These are phyloP conservation scores for Poeciliopsis retropinna DNA, from an alignment of 2,113 vertebrate genomes.

Conservation along the genomic window DNA sequence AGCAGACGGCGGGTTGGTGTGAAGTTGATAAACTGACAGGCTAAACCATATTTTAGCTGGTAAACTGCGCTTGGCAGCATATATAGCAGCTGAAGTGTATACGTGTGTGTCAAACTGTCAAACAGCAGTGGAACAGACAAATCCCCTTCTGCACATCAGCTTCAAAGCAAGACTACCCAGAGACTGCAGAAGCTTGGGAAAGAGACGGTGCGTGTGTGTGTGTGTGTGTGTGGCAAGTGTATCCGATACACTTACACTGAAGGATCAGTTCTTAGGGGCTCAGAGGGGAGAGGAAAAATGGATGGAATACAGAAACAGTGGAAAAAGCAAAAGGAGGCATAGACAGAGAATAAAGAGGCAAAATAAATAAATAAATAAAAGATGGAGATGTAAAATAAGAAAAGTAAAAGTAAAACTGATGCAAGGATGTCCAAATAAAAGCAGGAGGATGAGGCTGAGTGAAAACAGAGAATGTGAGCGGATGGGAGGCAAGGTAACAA, in stretches of 20 bases:
- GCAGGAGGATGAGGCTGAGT: neutral
- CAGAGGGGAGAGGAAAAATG: slow-evolving; percentile 10
- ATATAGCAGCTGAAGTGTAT: slow-evolving; percentile 22
- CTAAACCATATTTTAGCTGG: slow-evolving; percentile 24
- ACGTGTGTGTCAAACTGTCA: slow-evolving; percentile 63
- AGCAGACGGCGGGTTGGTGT: slow-evolving; percentile 7
- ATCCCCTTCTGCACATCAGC: slow-evolving; percentile 56
- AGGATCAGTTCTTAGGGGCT: slow-evolving; percentile 16
- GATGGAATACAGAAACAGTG: slow-evolving; percentile 24
- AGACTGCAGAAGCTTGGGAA: neutral
- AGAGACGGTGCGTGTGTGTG: slow-evolving; percentile 1
- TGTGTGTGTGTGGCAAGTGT: neutral
- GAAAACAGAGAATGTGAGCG: neutral
- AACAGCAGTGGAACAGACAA: slow-evolving; percentile 48
- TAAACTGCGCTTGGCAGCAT: slow-evolving; percentile 25
- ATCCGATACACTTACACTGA: slow-evolving; percentile 20
- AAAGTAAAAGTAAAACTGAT: neutral
- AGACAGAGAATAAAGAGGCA: neutral
- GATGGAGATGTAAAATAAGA: neutral
- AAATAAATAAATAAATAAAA: neutral
- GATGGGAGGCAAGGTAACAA: slow-evolving; percentile 2
- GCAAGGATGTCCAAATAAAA: neutral
- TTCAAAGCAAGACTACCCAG: slow-evolving; percentile 40
- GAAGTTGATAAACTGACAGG: slow-evolving; percentile 46
- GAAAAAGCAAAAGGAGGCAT: neutral